Percentiles rank a stretch among this genome's conserved stretches.
Evolutionary conservation across 2,888 invertebrate genomes (phyloP).

Genomic region (Perizoma affinitatum): DNA sequence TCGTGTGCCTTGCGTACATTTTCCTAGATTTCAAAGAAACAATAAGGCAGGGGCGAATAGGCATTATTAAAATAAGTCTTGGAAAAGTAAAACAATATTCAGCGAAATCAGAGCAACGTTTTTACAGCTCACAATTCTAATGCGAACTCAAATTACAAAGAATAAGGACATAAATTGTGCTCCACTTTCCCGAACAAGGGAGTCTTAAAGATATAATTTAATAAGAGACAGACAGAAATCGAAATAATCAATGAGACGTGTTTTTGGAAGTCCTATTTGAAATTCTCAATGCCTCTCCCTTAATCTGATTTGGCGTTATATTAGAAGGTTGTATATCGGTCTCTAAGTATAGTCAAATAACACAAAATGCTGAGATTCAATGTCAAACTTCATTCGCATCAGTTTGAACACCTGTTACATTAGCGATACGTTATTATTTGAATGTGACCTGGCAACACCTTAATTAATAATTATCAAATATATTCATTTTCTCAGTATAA

Average conservation of each 20-base stretch:
- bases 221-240: slow-evolving; percentile 24
- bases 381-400: slow-evolving; percentile 53
- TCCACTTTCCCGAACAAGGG: slow-evolving; percentile 20
- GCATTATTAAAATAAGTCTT: neutral
- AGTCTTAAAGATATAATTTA: slow-evolving; percentile 23
- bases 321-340: slow-evolving; percentile 20
- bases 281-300: slow-evolving; percentile 18
- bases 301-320: slow-evolving; percentile 25
- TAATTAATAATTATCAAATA: slow-evolving; percentile 46
- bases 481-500: slow-evolving; percentile 52
- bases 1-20: neutral
- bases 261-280: slow-evolving; percentile 18
- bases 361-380: slow-evolving; percentile 48
- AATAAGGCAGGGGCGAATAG: neutral
- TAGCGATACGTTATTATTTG: slow-evolving; percentile 40
- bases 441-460: slow-evolving; percentile 30
- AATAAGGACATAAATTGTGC: slow-evolving; percentile 18
- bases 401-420: slow-evolving; percentile 74
- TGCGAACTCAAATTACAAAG: slow-evolving; percentile 16
- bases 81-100: slow-evolving; percentile 1
- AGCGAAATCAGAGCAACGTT: neutral
- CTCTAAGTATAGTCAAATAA: slow-evolving; percentile 19
- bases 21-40: slow-evolving; percentile 6
- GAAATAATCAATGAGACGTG: slow-evolving; percentile 22
- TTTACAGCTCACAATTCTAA: slow-evolving; percentile 11